Conservation (phyloP, 2,113 vertebrate species). For the Campylorhamphus procurvoides region DNA sequence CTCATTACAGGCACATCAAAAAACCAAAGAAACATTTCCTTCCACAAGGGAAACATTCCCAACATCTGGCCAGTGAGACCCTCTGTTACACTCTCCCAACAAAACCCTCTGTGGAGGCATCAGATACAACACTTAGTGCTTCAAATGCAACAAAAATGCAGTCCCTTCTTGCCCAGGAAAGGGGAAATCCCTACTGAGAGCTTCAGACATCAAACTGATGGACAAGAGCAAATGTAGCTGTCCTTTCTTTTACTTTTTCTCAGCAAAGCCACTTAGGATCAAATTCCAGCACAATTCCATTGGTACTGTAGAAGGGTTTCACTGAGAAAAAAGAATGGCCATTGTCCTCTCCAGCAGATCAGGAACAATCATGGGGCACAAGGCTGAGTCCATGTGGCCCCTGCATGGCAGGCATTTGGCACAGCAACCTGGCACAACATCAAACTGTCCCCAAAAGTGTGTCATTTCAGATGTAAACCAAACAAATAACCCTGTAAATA, state of each 20-base stretch:
- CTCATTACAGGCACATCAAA: not conserved
- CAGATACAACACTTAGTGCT: not conserved
- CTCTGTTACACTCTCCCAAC: not conserved
- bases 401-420: rapidly evolving
- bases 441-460: not conserved
- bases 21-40: not conserved
- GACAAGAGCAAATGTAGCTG: not conserved
- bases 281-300: not conserved
- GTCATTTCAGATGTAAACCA: not conserved
- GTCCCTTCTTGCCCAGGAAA: not conserved
- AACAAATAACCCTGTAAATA: not conserved
- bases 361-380: not conserved
- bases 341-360: not conserved
- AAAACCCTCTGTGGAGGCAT: not conserved
- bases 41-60: not conserved
- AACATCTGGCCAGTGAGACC: not conserved
- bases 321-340: not conserved
- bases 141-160: not conserved
- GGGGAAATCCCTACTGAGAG: not conserved
- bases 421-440: not conserved
- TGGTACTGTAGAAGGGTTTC: not conserved
- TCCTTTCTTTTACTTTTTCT: not conserved
- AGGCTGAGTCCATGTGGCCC: not conserved
- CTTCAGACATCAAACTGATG: not conserved
- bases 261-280: not conserved